Evolutionary conservation across 2,797 vertebrate species (phyloP).

Genomic region (Phrynocephalus forsythii): DNA sequence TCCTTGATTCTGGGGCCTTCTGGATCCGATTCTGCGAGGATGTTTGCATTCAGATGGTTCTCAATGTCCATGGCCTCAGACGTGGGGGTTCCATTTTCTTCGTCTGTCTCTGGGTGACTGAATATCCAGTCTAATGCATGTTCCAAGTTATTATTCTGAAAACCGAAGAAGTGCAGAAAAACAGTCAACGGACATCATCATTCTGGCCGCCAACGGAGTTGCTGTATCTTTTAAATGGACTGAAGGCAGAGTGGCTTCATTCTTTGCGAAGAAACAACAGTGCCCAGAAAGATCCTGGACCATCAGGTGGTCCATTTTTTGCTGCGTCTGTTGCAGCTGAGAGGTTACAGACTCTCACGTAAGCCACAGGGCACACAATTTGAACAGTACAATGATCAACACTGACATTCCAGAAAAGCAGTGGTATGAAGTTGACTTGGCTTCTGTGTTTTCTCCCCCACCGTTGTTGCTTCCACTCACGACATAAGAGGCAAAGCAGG

Average conservation of each 20-base stretch:
- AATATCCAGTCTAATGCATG: slow-evolving; percentile 98
- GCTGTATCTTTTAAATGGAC: slow-evolving; percentile 12
- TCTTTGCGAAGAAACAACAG: neutral
- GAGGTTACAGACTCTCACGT: neutral
- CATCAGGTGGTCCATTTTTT: neutral
- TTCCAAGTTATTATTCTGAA: slow-evolving; percentile 94
- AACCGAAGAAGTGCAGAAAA: slow-evolving; percentile 33
- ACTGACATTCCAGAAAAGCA: neutral
- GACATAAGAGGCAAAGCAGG: neutral
- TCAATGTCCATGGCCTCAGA: slow-evolving; percentile 85
- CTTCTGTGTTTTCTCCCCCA: neutral
- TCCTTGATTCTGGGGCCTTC: slow-evolving; percentile 92
- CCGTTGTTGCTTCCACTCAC: neutral
- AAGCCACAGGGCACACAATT: neutral
- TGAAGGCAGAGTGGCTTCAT: neutral
- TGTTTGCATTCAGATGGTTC: slow-evolving; percentile 87
- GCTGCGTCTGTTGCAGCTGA: neutral
- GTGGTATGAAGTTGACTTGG: neutral
- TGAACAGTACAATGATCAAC: neutral
- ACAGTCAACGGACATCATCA: slow-evolving; percentile 28
- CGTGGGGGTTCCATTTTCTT: slow-evolving; percentile 83
- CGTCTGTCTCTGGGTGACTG: slow-evolving; percentile 89
- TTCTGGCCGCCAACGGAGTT: neutral
- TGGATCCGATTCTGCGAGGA: slow-evolving; percentile 86
- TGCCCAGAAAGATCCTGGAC: neutral